These are phyloP conservation scores for Drosophila albomicans DNA, from an alignment of 1,140 invertebrate genomes.

Conservation along the genomic window DNA sequence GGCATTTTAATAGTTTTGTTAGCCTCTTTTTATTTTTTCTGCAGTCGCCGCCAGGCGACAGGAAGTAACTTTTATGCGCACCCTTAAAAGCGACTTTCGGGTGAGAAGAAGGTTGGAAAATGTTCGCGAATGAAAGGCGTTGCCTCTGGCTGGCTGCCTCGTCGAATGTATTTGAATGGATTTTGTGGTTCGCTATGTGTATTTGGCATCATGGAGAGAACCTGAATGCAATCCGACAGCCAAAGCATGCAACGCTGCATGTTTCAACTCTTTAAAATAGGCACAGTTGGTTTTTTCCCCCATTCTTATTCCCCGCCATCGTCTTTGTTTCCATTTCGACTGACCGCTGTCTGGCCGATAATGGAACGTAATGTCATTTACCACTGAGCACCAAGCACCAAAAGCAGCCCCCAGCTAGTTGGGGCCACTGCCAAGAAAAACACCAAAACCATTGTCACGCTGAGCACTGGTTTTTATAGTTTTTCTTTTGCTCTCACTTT, in stretches of 20 bases:
- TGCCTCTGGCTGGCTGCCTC: slow-evolving; percentile 40
- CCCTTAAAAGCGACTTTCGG: slow-evolving; percentile 61
- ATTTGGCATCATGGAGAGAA: slow-evolving; percentile 70
- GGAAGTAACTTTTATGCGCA: slow-evolving; percentile 76
- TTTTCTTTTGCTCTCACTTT: no score
- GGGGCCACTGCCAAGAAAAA: not conserved
- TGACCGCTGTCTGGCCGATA: slow-evolving; percentile 37
- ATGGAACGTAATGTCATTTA: slow-evolving; percentile 44
- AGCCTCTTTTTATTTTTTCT: slow-evolving; percentile 48
- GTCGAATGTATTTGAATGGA: slow-evolving; percentile 60
- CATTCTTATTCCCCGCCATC: not conserved
- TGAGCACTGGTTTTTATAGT: no score
- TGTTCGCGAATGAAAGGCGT: slow-evolving; percentile 33
- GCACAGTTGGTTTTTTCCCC: not conserved
- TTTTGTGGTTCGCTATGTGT: slow-evolving; percentile 71
- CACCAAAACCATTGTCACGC: not conserved
- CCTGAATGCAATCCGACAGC: slow-evolving; percentile 29
- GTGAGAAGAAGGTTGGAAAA: slow-evolving; percentile 24
- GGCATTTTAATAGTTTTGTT: slow-evolving; percentile 82
- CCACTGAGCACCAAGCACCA: not conserved
- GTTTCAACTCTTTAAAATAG: slow-evolving; percentile 32
- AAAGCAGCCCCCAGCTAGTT: not conserved
- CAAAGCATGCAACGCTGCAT: slow-evolving; percentile 19
- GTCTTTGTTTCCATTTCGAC: not conserved
- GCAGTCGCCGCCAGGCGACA: slow-evolving; percentile 50